Evolutionary conservation across 2,113 vertebrate genomes (phyloP).

Genomic region (Lathamus discolor): DNA sequence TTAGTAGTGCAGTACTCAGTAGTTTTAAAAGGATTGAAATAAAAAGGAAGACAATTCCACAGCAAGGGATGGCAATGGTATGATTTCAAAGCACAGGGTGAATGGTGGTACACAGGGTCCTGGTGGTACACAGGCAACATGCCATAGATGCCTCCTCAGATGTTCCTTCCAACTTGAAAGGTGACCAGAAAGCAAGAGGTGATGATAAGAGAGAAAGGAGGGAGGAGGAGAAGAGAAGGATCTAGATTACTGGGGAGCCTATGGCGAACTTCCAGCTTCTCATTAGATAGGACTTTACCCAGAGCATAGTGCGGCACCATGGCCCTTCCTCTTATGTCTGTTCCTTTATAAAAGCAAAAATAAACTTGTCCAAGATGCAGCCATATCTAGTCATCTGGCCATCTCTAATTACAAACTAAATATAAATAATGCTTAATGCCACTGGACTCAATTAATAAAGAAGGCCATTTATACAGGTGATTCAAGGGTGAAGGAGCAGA

Average conservation of each 20-base stretch:
- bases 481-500: neutral
- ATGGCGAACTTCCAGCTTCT: neutral
- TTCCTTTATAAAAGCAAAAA: neutral
- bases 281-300: neutral
- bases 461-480: neutral
- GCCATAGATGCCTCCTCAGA: neutral
- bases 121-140: neutral
- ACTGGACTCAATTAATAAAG: neutral
- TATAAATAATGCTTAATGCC: neutral
- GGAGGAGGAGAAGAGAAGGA: neutral
- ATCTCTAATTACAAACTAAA: neutral
- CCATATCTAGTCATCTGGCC: neutral
- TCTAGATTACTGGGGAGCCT: neutral
- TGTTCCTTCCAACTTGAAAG: neutral
- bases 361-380: neutral
- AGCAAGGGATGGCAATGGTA: neutral
- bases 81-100: neutral
- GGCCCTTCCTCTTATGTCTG: neutral
- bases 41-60: neutral
- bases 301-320: neutral
- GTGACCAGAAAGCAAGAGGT: neutral
- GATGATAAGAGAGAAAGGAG: neutral
- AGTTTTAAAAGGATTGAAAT: neutral
- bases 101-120: neutral
- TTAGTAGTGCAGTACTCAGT: neutral